These are phyloP conservation scores for Oligia strigilis DNA, from an alignment of 2,888 invertebrate genomes.

Conservation along the genomic window DNA sequence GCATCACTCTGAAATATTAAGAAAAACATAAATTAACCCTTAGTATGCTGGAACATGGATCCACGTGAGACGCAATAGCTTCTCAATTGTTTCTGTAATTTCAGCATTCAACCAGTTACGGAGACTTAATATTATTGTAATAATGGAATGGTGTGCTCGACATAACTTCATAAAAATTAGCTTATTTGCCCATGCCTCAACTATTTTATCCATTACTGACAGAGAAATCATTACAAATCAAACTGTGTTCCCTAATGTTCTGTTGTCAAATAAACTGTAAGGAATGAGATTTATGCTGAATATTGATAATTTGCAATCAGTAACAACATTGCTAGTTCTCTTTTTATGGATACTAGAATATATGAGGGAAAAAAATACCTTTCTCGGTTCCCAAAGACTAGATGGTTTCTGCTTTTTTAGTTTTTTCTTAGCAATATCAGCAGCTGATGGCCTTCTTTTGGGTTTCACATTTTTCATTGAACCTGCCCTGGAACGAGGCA, in stretches of 20 bases:
- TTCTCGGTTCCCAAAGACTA: not conserved
- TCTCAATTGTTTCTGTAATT: not conserved
- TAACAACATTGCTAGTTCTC: not conserved
- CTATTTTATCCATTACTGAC: not conserved
- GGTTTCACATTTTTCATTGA: slow-evolving; percentile 1
- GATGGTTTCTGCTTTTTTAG: not conserved
- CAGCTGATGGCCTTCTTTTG: not conserved
- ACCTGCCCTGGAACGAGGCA: not conserved
- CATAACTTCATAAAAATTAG: not conserved
- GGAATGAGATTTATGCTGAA: not conserved
- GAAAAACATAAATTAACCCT: not conserved
- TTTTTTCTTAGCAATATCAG: slow-evolving; percentile 12
- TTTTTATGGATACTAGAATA: not conserved
- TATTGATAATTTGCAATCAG: not conserved
- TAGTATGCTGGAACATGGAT: not conserved
- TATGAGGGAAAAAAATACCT: slow-evolving; percentile 5
- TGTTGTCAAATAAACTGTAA: not conserved
- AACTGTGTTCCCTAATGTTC: not conserved
- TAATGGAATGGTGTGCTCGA: not conserved
- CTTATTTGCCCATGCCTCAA: not conserved
- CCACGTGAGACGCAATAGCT: not conserved
- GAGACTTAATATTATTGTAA: not conserved
- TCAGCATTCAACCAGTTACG: not conserved
- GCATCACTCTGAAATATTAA: slow-evolving; percentile 35
- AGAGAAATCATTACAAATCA: not conserved